These are phyloP conservation scores for Edolisoma coerulescens DNA, from an alignment of 2,113 vertebrate genomes.

Conservation along the genomic window DNA sequence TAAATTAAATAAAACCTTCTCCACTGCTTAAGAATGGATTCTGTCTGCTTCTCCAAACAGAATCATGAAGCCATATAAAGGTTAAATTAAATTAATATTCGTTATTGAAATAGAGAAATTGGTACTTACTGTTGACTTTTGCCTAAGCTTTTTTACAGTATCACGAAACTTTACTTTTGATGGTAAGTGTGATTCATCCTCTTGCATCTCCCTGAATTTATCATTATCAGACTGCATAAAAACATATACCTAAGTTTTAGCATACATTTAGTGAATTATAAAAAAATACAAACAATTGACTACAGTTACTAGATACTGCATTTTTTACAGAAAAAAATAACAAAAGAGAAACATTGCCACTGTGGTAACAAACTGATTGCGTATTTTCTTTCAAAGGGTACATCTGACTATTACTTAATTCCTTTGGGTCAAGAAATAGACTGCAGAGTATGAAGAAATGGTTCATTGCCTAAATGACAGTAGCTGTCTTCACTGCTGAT, in stretches of 20 bases:
- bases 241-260: background rate
- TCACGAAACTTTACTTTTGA: constrained; percentile 68
- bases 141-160: constrained; percentile 57
- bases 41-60: background rate
- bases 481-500: background rate
- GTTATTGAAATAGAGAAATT: background rate
- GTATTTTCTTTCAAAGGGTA: background rate
- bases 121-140: constrained; percentile 67
- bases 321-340: background rate
- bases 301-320: background rate
- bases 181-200: constrained; percentile 6
- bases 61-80: background rate
- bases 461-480: background rate
- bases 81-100: background rate
- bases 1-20: background rate
- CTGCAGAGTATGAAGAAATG: background rate
- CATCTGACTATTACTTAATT: background rate
- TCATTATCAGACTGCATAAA: constrained; percentile 49
- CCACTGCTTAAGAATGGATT: background rate
- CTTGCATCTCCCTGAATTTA: background rate
- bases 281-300: background rate
- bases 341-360: background rate
- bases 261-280: background rate
- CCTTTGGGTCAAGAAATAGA: background rate
- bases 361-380: background rate